Conservation (phyloP, 2,113 vertebrate species). For the Seriola aureovittata region DNA sequence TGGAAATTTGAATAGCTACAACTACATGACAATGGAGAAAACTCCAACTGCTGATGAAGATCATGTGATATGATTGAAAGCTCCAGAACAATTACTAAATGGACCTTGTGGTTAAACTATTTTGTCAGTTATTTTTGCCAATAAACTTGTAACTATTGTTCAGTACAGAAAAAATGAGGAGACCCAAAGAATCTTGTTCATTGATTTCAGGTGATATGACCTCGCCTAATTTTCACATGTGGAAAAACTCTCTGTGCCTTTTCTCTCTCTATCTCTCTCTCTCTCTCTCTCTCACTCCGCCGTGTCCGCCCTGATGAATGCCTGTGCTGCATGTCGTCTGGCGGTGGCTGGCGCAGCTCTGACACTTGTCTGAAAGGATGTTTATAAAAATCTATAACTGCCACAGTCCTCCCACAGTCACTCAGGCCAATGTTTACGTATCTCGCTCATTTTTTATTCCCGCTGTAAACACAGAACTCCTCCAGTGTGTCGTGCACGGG, state of each 20-base stretch:
- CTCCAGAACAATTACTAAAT: too few relatives aligned
- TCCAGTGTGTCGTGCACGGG: conserved; percentile 44
- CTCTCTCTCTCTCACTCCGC: not conserved
- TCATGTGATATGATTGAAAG: too few relatives aligned
- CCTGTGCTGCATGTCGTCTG: conserved; percentile 13
- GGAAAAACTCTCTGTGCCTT: not conserved
- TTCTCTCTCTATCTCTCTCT: not conserved
- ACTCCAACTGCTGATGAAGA: too few relatives aligned
- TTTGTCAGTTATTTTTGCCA: too few relatives aligned
- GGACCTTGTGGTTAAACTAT: too few relatives aligned
- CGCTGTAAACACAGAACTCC: conserved; percentile 65
- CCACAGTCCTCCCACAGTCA: conserved; percentile 56
- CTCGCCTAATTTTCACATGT: conserved; percentile 5
- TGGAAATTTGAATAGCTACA: too few relatives aligned
- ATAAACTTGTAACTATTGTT: too few relatives aligned
- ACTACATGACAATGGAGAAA: too few relatives aligned
- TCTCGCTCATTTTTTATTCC: conserved; percentile 63
- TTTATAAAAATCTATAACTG: conserved; percentile 74
- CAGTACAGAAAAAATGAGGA: not conserved
- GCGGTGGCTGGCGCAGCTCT: conserved; percentile 27
- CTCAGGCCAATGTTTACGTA: conserved; percentile 68
- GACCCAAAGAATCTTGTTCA: not conserved
- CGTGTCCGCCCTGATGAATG: conserved; percentile 49
- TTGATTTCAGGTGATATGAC: not conserved
- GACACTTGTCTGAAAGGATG: conserved; percentile 62